A percentile compares a stretch with the other conserved stretches of the same genome.
Conservation (phyloP, 2,113 vertebrate genomes). For the Plectropomus leopardus region DNA sequence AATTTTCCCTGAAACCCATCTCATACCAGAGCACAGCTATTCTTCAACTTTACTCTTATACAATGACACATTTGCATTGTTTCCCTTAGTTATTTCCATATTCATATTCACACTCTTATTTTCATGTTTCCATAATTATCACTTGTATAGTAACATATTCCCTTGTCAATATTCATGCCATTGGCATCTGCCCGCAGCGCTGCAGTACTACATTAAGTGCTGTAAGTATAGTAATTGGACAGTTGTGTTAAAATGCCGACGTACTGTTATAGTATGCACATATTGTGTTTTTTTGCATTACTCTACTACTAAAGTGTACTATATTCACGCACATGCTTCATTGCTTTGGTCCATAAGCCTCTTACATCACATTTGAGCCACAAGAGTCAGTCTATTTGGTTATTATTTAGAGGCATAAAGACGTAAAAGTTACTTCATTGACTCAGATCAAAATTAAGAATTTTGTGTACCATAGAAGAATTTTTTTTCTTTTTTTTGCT, state of each 20-base stretch:
- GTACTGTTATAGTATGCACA: conserved; percentile 13
- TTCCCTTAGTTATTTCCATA: conserved; percentile 50
- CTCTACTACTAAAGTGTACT: conserved; percentile 6
- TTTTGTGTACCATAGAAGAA: too few species aligned
- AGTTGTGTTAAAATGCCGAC: conserved; percentile 23
- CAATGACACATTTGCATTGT: conserved; percentile 43
- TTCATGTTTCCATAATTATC: conserved; percentile 47
- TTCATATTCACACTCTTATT: conserved; percentile 29
- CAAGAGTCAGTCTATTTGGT: conserved; percentile 5
- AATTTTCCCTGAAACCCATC: conserved; percentile 45
- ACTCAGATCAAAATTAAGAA: too few species aligned
- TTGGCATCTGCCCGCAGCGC: conserved; percentile 41
- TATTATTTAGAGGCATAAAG: not conserved
- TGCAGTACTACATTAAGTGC: not conserved
- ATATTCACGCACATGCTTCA: conserved; percentile 25
- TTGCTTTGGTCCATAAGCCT: conserved; percentile 26
- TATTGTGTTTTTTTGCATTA: conserved; percentile 12
- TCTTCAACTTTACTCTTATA: conserved; percentile 28
- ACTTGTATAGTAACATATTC: conserved; percentile 21
- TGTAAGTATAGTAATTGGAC: conserved; percentile 16
- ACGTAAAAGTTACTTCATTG: not conserved
- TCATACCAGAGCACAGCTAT: conserved; percentile 10
- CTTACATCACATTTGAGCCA: conserved; percentile 25
- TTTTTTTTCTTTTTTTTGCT: too few species aligned
- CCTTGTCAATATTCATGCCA: conserved; percentile 54